Percentiles rank a stretch among this genome's conserved stretches.
Conservation (phyloP, 1,140 invertebrate species). For the Drosophila navojoa region DNA sequence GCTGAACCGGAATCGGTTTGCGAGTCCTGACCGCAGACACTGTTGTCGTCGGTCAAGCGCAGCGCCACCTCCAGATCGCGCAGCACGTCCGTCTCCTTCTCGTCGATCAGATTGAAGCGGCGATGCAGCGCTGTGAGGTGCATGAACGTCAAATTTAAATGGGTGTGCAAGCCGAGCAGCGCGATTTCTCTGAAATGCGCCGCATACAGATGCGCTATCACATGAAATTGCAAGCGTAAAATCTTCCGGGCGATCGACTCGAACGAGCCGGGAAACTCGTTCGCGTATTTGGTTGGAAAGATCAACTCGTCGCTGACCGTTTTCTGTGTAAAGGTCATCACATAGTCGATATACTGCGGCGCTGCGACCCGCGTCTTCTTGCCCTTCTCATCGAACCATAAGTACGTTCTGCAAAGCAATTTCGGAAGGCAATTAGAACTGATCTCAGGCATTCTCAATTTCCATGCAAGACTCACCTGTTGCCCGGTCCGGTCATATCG, state of each 20-base stretch:
- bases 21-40: conserved; percentile 39
- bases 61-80: conserved; percentile 92
- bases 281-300: conserved; percentile 99
- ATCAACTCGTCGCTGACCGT: conserved; percentile 98
- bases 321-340: conserved; percentile 99
- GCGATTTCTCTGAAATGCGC: conserved; percentile 98
- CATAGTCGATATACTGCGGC: conserved; percentile 99
- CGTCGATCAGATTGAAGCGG: conserved; percentile 96
- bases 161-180: conserved; percentile 95
- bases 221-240: conserved; percentile 97
- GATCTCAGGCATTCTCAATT: neutral
- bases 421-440: neutral
- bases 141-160: conserved; percentile 98
- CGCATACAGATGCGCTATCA: conserved; percentile 98
- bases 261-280: conserved; percentile 96
- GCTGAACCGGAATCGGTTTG: conserved; percentile 4
- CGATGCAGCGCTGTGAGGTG: conserved; percentile 95
- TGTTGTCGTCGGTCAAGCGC: conserved; percentile 85
- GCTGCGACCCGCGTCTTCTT: conserved; percentile 98
- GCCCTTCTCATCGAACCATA: conserved; percentile 99
- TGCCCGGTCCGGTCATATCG: conserved; percentile 97
- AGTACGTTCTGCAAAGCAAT: conserved; percentile 91
- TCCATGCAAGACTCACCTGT: conserved; percentile 87
- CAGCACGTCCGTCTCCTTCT: conserved; percentile 97
- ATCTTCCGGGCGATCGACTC: conserved; percentile 98